Base-by-base conservation (phyloP, 2,888 invertebrate species). In the Ischnura elegans region DNA sequence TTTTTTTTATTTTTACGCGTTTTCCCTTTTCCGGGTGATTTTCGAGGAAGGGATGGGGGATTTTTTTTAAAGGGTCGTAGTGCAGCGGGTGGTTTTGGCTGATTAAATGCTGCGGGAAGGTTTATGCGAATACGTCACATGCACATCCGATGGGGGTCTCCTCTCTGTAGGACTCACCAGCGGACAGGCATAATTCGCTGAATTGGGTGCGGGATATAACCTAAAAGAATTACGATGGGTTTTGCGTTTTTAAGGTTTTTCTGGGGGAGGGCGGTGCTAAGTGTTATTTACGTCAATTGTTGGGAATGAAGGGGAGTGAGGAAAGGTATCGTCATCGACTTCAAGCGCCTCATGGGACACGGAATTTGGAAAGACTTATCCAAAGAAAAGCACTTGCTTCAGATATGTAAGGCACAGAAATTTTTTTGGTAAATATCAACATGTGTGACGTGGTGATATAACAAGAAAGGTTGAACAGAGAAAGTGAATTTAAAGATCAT, bases 151-250 rank as follows among this genome's bases (percentile, higher is more conserved):
- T 6, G 47, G 8, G n/a, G 16, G 51, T 51, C 51, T 51, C 19
- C 51, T 51, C n/a, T 61, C 21, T 36, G 10, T 76, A 36, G 76
- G 36, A 36, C 76, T 13, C 25, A 76, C 76, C 76, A 10, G 76
- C 76, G 76, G 36, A 76, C 36, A 36, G 76, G 10, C 76, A 76
- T 76, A 76, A 76, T 76, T 13, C 76, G 76, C 76, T 29, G 36
- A 76, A 76, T 76, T 76, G 76, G 76, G 76, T 76, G 76, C 76
- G 76, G 29, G 36, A 36, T 10, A 10, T 10, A 13, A 36, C 29
- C 76, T 76, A 76, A 76, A 76, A 76, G 76, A 76, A 76, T 76
- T 36, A 76, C 76, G 76, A 76, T 76, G 76, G 76, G 36, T 76
- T 76, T 76, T 76, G 76, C 10, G 76, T 36, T 76, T 76, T 76